phyloP scores from a whole-genome alignment of 1,140 invertebrate genomes.

The Eriocheir sinensis region DNA sequence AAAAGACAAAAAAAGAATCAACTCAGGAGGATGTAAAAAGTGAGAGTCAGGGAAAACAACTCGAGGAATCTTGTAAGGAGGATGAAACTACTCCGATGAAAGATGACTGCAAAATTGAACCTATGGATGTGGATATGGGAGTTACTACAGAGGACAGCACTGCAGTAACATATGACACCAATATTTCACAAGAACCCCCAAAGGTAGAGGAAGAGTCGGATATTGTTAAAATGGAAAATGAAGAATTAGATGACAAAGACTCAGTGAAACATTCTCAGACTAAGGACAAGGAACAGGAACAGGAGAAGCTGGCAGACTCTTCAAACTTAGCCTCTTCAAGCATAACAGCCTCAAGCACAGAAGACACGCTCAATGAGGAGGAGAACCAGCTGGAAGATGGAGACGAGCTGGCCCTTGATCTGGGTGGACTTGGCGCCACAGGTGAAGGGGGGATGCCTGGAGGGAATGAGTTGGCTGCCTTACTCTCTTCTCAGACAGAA shows the following conservation, averaged over 20 bases:
- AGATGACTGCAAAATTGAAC: background rate
- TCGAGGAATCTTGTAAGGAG: slow-evolving; percentile 26
- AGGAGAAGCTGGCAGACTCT: background rate
- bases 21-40: background rate
- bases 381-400: slow-evolving; percentile 67
- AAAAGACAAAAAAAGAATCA: background rate
- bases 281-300: background rate
- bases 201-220: background rate
- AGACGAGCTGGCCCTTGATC: slow-evolving; percentile 64
- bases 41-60: background rate
- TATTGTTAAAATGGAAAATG: background rate
- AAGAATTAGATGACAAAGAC: background rate
- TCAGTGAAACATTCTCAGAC: background rate
- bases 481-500: slow-evolving; percentile 76
- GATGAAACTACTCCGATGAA: background rate
- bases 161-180: background rate
- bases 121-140: background rate
- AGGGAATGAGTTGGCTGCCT: slow-evolving; percentile 80
- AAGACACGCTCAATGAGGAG: slow-evolving; percentile 47
- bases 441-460: slow-evolving; percentile 83
- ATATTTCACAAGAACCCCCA: background rate
- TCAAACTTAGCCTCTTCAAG: background rate
- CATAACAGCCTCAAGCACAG: background rate
- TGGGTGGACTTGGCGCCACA: slow-evolving; percentile 81
- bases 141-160: background rate